Conservation (phyloP, 2,797 vertebrate species). For the Meda fulgida region DNA sequence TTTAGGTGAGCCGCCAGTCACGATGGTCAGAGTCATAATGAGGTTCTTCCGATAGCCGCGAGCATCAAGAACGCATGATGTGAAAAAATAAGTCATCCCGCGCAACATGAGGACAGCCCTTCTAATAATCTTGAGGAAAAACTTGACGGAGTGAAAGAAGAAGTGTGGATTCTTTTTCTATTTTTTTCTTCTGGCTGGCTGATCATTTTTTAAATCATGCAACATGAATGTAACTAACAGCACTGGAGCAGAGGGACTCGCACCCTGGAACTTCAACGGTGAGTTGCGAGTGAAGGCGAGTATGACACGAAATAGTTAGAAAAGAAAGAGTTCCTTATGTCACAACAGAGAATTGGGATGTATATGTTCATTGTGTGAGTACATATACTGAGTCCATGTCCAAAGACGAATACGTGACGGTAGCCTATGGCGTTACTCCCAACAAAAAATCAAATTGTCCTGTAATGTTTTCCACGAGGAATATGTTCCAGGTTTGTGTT, state of each 20-base stretch:
- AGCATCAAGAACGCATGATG: conserved; percentile 29
- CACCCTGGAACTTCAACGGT: conserved; percentile 67
- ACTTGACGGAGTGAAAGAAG: conserved; percentile 42
- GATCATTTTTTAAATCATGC: conserved; percentile 62
- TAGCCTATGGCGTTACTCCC: background rate
- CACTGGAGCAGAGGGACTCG: conserved; percentile 63
- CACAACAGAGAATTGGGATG: no score
- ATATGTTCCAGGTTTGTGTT: background rate
- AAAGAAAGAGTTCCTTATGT: background rate
- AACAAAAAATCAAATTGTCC: background rate
- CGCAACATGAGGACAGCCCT: conserved; percentile 49
- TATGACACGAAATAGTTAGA: background rate
- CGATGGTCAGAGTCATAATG: conserved; percentile 36
- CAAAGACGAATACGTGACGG: background rate
- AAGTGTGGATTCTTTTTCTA: conserved; percentile 46
- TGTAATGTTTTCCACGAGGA: background rate
- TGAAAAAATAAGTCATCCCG: conserved; percentile 38
- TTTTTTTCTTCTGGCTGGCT: conserved; percentile 33
- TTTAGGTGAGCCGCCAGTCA: conserved; percentile 40
- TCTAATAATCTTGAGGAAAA: conserved; percentile 36
- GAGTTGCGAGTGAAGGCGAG: conserved; percentile 45
- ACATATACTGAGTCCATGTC: background rate
- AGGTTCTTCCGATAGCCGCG: conserved; percentile 37
- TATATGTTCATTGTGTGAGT: background rate
- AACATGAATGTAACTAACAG: conserved; percentile 68